Base-by-base conservation (phyloP, 2,888 invertebrate genomes). In the Pachydiplax longipennis region DNA sequence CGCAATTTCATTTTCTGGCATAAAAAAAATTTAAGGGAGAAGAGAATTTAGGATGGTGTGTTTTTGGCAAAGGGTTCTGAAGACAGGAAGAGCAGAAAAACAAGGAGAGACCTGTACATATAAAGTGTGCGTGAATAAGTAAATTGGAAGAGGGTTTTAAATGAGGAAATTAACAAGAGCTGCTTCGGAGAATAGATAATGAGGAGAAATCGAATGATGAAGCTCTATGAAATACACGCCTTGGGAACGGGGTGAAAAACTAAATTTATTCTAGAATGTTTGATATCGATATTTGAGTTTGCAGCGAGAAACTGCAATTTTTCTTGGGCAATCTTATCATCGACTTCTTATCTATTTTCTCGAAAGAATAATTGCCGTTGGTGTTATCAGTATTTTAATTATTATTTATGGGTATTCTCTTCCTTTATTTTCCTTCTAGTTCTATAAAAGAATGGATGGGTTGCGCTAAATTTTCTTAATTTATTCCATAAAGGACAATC, bases 1-100 rank as follows among this genome's bases (percentile, higher is more conserved):
- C 37, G 61, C 58, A 87, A 87, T 87, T 87, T 87, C 87, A 87
- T 61, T 87, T 53, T 87, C 61, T 40, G n/a, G 37, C 22, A 2
- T 18, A 58, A 83, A 83, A 83, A 83, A 61, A 61, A 22, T n/a
- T 61, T 37, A 37, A n/a, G 37, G 31, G 10, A 58, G 58, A 18
- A 35, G 48, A 40, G 48, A 48, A 44, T 35, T n/a, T 40, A 18
- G 3, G 37, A 81, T 37, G 44, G 15, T 35, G 6, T 2, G 58
- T 65, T 61, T 58, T 65, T 65, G 61, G 53, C 61, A 12, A 82
- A 82, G 48, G 48, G 44, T 22, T 81, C 10, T 13, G 81, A 37
- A 53, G n/a, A n/a, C n/a, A n/a, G 48, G 53, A 48, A 15, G 25
- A 48, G 82, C 13, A 81, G 81, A 18, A 37, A 44, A 40, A n/a